These are phyloP conservation scores for Plagodis pulveraria DNA, from an alignment of 2,888 invertebrate species.

Conservation along the genomic window DNA sequence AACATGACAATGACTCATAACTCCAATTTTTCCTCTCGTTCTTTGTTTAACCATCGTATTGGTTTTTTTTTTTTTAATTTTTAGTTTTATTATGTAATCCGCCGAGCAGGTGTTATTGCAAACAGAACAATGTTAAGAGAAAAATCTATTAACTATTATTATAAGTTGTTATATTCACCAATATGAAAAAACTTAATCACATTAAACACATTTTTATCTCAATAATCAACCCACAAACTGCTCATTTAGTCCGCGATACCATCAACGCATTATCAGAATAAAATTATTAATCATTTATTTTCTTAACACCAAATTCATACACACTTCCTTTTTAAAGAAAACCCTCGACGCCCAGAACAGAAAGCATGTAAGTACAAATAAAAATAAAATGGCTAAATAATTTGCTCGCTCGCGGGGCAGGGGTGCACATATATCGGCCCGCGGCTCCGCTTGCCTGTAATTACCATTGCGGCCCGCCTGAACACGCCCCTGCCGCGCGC, in stretches of 20 bases:
- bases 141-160: too few relatives aligned
- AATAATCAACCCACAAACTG: constrained; percentile 38
- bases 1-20: too few relatives aligned
- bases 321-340: constrained; percentile 21
- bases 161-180: neutral
- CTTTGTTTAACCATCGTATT: too few relatives aligned
- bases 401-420: constrained; percentile 63
- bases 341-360: constrained; percentile 47
- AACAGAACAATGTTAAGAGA: too few relatives aligned
- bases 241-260: constrained; percentile 33
- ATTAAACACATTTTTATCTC: constrained; percentile 29
- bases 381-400: constrained; percentile 82
- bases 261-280: constrained; percentile 27
- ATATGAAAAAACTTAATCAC: constrained; percentile 4
- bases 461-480: constrained; percentile 64
- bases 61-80: too few relatives aligned
- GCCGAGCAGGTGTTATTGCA: too few relatives aligned
- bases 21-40: too few relatives aligned
- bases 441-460: constrained; percentile 72
- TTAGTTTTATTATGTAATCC: too few relatives aligned
- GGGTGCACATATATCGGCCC: constrained; percentile 65
- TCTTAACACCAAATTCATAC: constrained; percentile 27
- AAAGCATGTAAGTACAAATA: constrained; percentile 65
- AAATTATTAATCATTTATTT: constrained; percentile 35
- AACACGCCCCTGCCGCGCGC: constrained; percentile 63